A percentile compares a stretch with the other conserved stretches of the same genome.
These are phyloP conservation scores for Octodon degus DNA, from an alignment of 2,113 vertebrate genomes.

Conservation along the genomic window DNA sequence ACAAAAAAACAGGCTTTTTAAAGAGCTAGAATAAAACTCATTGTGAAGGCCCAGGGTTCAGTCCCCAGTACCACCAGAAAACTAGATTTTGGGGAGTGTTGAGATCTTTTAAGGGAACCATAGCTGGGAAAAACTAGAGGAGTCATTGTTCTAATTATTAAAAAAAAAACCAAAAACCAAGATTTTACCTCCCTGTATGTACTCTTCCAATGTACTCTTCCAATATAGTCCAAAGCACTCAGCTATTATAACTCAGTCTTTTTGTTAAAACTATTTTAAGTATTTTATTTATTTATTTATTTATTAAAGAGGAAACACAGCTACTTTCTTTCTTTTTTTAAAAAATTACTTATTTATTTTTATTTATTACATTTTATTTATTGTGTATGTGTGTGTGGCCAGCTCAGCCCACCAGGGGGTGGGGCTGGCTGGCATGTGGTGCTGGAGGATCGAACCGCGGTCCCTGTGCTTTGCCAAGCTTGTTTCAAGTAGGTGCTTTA, in stretches of 20 bases:
- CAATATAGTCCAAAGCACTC: not conserved
- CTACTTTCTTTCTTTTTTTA: no score
- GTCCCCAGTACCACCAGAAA: not conserved
- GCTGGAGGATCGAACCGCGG: no score
- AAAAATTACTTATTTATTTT: no score
- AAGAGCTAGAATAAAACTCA: no score
- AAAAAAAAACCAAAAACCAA: constrained; percentile 24
- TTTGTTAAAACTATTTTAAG: constrained; percentile 28
- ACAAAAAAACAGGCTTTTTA: no score
- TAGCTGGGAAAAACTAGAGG: constrained; percentile 10
- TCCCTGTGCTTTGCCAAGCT: no score
- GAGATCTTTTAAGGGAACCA: not conserved
- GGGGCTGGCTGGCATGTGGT: no score
- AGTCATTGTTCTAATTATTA: constrained; percentile 25
- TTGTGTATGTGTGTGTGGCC: no score
- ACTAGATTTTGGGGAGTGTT: not conserved
- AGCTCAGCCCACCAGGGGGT: no score
- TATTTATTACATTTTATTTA: no score
- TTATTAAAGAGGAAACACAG: no score
- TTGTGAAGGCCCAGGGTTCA: not conserved
- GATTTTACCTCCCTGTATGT: constrained; percentile 22
- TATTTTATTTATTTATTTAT: constrained; percentile 19
- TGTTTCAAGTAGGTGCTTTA: no score
- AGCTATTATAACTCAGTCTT: constrained; percentile 21
- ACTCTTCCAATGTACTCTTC: not conserved